Base-by-base conservation (phyloP, 2,113 vertebrate species). In the Struthio camelus region DNA sequence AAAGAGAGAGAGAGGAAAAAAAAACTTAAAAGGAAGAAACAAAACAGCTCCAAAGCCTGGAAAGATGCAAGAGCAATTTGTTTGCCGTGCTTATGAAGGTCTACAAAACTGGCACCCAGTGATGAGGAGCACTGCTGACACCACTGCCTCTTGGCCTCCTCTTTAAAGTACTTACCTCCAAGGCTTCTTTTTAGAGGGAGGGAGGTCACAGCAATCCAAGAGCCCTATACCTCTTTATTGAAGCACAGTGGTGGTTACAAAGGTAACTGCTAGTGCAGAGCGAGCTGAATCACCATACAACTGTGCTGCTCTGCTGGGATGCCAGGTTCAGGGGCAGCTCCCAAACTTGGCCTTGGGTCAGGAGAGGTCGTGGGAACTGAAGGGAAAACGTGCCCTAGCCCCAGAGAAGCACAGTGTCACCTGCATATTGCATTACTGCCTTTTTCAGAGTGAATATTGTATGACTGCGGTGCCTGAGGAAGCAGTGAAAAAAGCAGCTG, bases 271-370 rank as follows among this genome's bases (percentile, higher is more conserved):
- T 71, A 50, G 42, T 16, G 11, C 0, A 36, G 65, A 64, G 25
- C 3, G 61, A 34, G 56, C 85, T 1, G 3, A 78, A 27, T 8
- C 34, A 53, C 28, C 23, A 18, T 0, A 1, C 1, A 1, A n/a
- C 58, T 0, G 23, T 15, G 50, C 16, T 34, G 69, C 61, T 30
- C 10, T 12, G 23, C 46, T 9, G 65, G 27, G 87, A 40, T 8
- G 9, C 40, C 61, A 65, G 69, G 15, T 51, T 36, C 77, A 76
- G 48, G 30, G 66, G n/a, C 67, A 62, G 65, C 16, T 65, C 70
- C 80, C 54, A 16, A 54, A 56, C 30, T 34, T 4, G 53, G 80
- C 71, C 78, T 24, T 24, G 32, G 85, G 64, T 51, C 82, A 85
- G n/a, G 0, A 12, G 48, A 34, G 64, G 89, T 59, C 88, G 50